Evolutionary conservation across 2,797 vertebrate genomes (phyloP).

Genomic region (Chaetophractus vellerosus): DNA sequence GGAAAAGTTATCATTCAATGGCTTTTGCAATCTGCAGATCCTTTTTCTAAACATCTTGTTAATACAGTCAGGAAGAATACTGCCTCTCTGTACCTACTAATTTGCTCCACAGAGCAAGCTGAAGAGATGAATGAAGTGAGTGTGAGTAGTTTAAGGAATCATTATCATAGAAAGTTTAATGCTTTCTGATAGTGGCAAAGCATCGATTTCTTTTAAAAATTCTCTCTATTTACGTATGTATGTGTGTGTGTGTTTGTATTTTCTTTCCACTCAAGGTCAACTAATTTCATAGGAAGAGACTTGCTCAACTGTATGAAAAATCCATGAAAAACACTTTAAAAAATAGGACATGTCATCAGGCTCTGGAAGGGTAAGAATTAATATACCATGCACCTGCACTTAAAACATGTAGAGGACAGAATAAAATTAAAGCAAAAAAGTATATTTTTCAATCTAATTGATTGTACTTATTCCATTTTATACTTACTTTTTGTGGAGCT

Average conservation of each 20-base stretch:
- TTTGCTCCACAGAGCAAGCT: neutral
- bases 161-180: conserved; percentile 33
- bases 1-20: conserved; percentile 19
- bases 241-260: neutral
- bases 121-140: neutral
- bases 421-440: neutral
- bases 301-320: neutral
- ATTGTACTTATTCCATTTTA: conserved; percentile 54
- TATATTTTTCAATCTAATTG: neutral
- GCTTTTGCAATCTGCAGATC: conserved; percentile 17
- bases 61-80: neutral
- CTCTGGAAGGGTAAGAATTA: conserved; percentile 21
- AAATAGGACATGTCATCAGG: neutral
- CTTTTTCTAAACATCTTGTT: neutral
- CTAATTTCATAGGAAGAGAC: conserved; percentile 45
- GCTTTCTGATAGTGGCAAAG: neutral
- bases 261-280: neutral
- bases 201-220: conserved; percentile 38
- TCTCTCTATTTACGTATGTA: too few relatives aligned
- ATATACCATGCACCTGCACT: neutral
- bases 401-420: conserved; percentile 18
- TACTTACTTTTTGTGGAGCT: neutral
- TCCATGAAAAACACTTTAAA: neutral
- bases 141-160: neutral
- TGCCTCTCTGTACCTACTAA: neutral